Base-by-base conservation (phyloP, 2,888 invertebrate genomes). In the Anaspis maculata region DNA sequence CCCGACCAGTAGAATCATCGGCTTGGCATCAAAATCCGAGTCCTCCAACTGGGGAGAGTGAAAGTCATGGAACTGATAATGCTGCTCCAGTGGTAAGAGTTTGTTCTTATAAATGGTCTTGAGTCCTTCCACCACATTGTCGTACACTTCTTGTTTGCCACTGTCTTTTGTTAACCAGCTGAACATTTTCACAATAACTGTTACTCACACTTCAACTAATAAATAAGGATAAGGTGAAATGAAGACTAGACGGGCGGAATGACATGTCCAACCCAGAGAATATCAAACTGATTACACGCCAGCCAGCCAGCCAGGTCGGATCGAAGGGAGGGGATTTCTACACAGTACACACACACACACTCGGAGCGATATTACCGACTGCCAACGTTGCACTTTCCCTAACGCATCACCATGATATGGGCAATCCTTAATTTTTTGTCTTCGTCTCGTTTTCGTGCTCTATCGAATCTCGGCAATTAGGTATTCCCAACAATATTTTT, bases 21-120 rank as follows among this genome's bases (percentile, higher is more conserved):
- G 97, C 57, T 95, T 95, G 1, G 96, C 94, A 67, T 95, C 94
- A 63, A 98, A 97, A 67, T 98, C 97, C 0, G 96, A 87, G 62
- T 97, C 96, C 59, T 91, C 88, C 34, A 95, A 70, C 54, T 87
- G 84, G 6, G 94, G 94, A 15, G 91, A 92, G 66, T 95, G 92
- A 64, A 95, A 95, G 57, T 94, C 94, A 63, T 94, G 89, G 64
- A 92, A 95, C 61, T 84, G 83, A 64, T 94, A 91, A 55, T 82
- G 80, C 54, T 81, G 79, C 64, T 95, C 94, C 51, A 95, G 68
- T 2, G 94, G 95, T 55, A 91, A 68, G 51, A 95, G 71, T 67
- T 94, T 95, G 51, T 81, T 78, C 66, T 77, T 88, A 68, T 96
- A 96, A 55, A 94, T 87, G 61, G 83, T 84, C 68, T 95, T 92